A percentile compares a stretch with the other conserved stretches of the same genome.
Evolutionary conservation across 2,797 vertebrate species (phyloP).

Genomic region (Paguma larvata): DNA sequence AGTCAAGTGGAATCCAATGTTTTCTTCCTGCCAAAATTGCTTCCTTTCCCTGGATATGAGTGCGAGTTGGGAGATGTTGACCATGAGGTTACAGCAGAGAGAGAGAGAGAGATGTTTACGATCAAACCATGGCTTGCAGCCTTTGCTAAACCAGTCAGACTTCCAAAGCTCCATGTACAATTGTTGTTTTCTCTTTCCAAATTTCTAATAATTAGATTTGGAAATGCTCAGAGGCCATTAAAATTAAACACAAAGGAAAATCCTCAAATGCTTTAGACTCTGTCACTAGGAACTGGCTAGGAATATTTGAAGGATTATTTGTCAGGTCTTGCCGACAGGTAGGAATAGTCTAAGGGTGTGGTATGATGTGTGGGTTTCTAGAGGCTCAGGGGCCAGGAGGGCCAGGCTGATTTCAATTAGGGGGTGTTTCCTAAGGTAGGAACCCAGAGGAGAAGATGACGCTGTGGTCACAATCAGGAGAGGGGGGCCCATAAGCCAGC

Average conservation of each 20-base stretch:
- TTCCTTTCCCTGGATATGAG: conserved; percentile 17
- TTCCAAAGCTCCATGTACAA: background rate
- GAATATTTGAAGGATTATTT: background rate
- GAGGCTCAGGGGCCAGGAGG: background rate
- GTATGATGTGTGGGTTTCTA: background rate
- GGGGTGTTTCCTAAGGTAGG: background rate
- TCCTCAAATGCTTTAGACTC: conserved; percentile 11
- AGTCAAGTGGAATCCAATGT: background rate
- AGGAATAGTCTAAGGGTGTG: background rate
- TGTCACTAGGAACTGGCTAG: background rate
- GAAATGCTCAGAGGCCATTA: conserved; percentile 37
- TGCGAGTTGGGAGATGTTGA: background rate
- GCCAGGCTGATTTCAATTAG: background rate
- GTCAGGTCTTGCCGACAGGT: background rate
- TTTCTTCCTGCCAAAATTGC: background rate
- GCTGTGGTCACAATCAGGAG: background rate
- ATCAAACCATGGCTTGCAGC: background rate
- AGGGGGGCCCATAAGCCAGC: background rate
- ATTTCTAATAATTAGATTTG: conserved; percentile 59
- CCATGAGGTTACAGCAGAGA: background rate
- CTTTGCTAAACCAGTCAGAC: background rate
- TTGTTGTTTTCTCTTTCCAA: conserved; percentile 36
- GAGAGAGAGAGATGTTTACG: background rate
- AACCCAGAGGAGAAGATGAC: background rate
- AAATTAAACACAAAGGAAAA: conserved; percentile 60